A percentile compares a stretch with the other conserved stretches of the same genome.
Conservation (phyloP, 1,140 invertebrate genomes). For the Diabrotica undecimpunctata region DNA sequence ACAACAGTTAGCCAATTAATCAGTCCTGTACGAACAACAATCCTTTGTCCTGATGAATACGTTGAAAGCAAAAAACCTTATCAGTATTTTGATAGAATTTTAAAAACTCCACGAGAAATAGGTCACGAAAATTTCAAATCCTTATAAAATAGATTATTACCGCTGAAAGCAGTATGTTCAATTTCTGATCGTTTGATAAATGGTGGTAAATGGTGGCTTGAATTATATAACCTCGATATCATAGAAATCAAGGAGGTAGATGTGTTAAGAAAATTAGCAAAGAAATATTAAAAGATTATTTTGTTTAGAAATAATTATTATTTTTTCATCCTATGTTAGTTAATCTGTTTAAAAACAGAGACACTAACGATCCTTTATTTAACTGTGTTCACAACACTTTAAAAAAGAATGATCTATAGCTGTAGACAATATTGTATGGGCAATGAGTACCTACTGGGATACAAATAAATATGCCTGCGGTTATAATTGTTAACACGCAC, state of each 20-base stretch:
- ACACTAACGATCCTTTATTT: neutral
- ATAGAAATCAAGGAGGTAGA: neutral
- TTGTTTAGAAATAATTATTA: neutral
- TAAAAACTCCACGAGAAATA: neutral
- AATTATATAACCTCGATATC: neutral
- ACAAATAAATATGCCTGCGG: too few relatives aligned
- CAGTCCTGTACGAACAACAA: neutral
- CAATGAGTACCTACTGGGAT: too few relatives aligned
- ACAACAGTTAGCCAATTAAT: constrained; percentile 26
- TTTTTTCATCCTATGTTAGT: neutral
- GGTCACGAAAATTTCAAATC: neutral
- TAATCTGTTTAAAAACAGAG: neutral
- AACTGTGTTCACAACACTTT: too few relatives aligned
- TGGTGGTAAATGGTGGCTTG: neutral
- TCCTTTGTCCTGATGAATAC: neutral
- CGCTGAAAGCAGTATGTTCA: neutral
- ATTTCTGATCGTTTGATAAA: neutral
- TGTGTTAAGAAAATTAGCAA: too few relatives aligned
- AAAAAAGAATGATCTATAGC: too few relatives aligned
- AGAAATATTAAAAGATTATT: too few relatives aligned
- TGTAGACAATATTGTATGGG: too few relatives aligned
- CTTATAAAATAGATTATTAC: neutral
- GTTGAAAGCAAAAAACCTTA: constrained; percentile 7
- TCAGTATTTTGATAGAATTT: constrained; percentile 20
- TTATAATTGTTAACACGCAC: too few relatives aligned